Evolutionary conservation across 2,113 vertebrate species (phyloP).

Genomic region (Mus spicilegus): DNA sequence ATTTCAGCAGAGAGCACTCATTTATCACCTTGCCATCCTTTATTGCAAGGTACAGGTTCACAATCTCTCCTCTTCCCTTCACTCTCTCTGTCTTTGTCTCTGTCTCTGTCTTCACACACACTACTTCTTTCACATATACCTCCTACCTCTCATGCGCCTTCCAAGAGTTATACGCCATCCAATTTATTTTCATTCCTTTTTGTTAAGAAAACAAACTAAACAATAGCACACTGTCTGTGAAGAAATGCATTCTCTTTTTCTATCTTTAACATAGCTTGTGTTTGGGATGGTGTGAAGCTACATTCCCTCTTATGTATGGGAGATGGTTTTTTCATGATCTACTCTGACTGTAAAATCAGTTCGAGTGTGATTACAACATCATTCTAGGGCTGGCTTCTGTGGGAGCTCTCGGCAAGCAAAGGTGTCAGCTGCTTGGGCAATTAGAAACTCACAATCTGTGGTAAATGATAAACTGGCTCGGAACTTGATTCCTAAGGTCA

Average conservation of each 20-base stretch:
- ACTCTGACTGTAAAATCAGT: neutral
- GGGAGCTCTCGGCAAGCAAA: neutral
- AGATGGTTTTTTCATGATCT: neutral
- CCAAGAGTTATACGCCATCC: neutral
- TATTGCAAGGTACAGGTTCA: slow-evolving; percentile 90
- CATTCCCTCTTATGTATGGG: neutral
- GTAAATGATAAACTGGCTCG: neutral
- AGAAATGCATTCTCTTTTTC: neutral
- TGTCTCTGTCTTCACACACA: neutral
- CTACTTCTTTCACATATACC: neutral
- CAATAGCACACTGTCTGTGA: slow-evolving; percentile 61
- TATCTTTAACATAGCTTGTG: neutral
- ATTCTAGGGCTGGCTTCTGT: neutral
- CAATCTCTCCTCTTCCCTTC: slow-evolving; percentile 43
- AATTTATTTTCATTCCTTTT: neutral
- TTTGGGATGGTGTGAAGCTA: neutral
- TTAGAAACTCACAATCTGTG: neutral
- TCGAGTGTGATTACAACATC: neutral
- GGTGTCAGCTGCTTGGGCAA: neutral
- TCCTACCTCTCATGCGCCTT: neutral
- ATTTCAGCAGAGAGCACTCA: slow-evolving; percentile 98
- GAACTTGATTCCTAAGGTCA: slow-evolving; percentile 41
- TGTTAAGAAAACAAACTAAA: neutral
- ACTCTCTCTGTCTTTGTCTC: neutral
- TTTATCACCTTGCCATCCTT: slow-evolving; percentile 99